phyloP scores from a whole-genome alignment of 2,797 vertebrate species.

The Pachyuromys duprasi region DNA sequence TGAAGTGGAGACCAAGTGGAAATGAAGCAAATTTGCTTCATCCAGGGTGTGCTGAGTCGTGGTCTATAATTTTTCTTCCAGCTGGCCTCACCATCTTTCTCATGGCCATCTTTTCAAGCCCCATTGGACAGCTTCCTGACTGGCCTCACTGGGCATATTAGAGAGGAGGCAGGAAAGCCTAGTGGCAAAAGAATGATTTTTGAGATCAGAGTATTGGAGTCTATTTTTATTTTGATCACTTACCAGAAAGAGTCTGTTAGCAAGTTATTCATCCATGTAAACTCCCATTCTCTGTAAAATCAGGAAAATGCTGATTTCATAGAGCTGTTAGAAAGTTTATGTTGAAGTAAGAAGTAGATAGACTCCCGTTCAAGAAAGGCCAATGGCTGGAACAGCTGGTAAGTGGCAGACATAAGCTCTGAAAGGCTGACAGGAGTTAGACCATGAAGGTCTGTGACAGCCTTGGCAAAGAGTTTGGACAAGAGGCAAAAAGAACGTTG shows the following conservation, averaged over 20 bases:
- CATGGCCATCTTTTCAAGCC: not conserved
- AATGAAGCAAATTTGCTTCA: not conserved
- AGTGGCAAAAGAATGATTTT: not conserved
- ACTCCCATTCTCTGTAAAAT: slow-evolving; percentile 6
- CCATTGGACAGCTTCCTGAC: not conserved
- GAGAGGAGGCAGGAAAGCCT: not conserved
- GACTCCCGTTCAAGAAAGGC: not conserved
- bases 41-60: not conserved
- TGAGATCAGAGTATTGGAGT: not conserved
- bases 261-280: not conserved
- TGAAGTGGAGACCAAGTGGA: not conserved
- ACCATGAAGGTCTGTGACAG: not conserved
- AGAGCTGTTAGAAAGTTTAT: not conserved
- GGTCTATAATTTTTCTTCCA: not conserved
- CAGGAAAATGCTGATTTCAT: not conserved
- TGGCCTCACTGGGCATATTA: not conserved
- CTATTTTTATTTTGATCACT: not conserved
- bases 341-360: not conserved
- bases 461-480: not conserved
- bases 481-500: not conserved
- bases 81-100: not conserved
- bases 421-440: not conserved
- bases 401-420: not conserved
- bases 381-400: not conserved
- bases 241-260: not conserved